Evolutionary conservation across 1,140 invertebrate species (phyloP).

Genomic region (Nixonia krombeini): DNA sequence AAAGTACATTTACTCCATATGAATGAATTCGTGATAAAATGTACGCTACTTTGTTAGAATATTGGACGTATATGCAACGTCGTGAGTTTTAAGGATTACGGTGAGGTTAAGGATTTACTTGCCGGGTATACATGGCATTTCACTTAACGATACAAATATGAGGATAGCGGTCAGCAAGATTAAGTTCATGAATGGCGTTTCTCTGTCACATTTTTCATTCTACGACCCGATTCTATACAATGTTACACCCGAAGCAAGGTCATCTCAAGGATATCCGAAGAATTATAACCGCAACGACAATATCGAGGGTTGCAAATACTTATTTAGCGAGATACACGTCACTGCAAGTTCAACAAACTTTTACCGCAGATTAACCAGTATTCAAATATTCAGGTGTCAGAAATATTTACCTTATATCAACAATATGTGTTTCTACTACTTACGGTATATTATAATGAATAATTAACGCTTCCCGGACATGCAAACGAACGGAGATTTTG

Average conservation of each 20-base stretch:
- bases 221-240: conserved; percentile 7
- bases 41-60: not conserved
- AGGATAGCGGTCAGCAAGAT: conserved; percentile 35
- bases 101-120: conserved; percentile 1
- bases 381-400: not conserved
- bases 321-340: not conserved
- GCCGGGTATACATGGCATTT: conserved; percentile 45
- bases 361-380: not conserved
- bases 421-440: not conserved
- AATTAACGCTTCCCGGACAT: no score
- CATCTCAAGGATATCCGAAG: not conserved
- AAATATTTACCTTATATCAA: not conserved
- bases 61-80: not conserved
- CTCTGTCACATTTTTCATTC: conserved; percentile 7
- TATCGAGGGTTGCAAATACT: conserved; percentile 4
- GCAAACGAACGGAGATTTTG: no score
- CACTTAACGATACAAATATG: conserved; percentile 59
- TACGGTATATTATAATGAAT: not conserved
- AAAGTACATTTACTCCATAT: not conserved
- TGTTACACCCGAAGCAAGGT: not conserved
- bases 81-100: conserved; percentile 6
- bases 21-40: not conserved
- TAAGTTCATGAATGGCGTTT: conserved; percentile 11
- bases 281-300: not conserved
- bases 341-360: not conserved